A percentile compares a stretch with the other conserved stretches of the same genome.
phyloP scores from a whole-genome alignment of 2,113 vertebrate species.

The Tylochromis polylepis region DNA sequence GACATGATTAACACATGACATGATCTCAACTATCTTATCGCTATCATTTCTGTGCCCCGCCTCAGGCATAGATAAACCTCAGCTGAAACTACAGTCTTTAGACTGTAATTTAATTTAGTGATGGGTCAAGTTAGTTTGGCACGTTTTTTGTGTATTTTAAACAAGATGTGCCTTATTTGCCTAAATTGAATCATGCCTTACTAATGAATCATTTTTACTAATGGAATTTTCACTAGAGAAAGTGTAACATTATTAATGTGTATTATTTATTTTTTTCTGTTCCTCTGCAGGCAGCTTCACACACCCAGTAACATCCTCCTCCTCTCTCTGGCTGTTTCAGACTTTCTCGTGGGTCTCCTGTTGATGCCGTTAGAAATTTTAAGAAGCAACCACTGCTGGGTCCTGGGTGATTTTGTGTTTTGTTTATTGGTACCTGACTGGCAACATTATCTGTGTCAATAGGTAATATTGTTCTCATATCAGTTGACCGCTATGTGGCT shows the following conservation, averaged over 20 bases:
- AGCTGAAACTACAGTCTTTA: too few species aligned
- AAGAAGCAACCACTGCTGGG: constrained; percentile 32
- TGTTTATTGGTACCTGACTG: background rate
- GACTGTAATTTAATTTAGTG: background rate
- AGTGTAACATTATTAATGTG: background rate
- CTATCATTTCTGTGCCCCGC: too few species aligned
- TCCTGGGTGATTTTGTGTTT: constrained; percentile 30
- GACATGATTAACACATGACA: too few species aligned
- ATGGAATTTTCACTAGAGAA: background rate
- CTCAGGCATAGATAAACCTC: too few species aligned
- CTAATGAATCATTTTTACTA: background rate
- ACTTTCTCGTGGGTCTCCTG: constrained; percentile 6
- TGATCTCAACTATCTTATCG: too few species aligned
- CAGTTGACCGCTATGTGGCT: too few species aligned
- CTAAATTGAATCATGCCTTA: background rate
- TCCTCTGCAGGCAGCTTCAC: constrained; percentile 57
- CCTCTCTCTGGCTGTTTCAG: constrained; percentile 59
- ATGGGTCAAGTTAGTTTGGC: background rate
- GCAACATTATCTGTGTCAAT: background rate
- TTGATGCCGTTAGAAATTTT: constrained; percentile 74
- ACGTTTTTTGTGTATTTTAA: background rate
- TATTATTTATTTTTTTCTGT: background rate
- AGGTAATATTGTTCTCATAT: background rate
- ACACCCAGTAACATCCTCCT: constrained; percentile 61
- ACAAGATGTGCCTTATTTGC: too few species aligned